Base-by-base conservation (phyloP, 2,888 invertebrate genomes). In the Aspidiotus rigidus region DNA sequence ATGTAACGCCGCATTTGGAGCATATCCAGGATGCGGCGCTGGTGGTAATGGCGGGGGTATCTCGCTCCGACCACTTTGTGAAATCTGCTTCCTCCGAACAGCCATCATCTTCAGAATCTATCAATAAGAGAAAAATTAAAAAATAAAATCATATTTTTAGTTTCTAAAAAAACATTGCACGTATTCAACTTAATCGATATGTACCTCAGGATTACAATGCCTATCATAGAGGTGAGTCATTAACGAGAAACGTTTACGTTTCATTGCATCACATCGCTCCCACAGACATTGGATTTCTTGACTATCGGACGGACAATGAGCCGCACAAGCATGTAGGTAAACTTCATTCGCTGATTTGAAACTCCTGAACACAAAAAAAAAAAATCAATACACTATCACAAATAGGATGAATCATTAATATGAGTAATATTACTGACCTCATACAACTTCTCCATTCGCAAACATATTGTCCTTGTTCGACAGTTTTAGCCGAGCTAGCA, bases 171-270 rank as follows among this genome's bases (percentile, higher is more conserved):
- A 5, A 17, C 8, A 9, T n/a, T 39, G 28, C 3, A 6, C 2
- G 11, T 13, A 3, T 40, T 17, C 11, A 16, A 74, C 78, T 79
- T n/a, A n/a, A n/a, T n/a, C n/a, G n/a, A 28, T 28, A 28, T 28
- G 28, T 77, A 89, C 90, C 75, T 88, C 87, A 42, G 87, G 83
- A 73, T 89, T 90, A 77, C 96, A 92, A 78, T 98, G 98, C 72
- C 93, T 89, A 80, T 98, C 98, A 75, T 90, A 89, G 72, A 98
- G 83, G 80, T 99, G 99, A 71, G 98, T 97, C 85, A 97, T 92
- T 53, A 98, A 81, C 1, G 98, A 98, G 81, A 96, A 96, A 69
- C 93, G 85, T 77, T 90, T 88, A 70, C 97, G 80, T 69, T 90
- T 89, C 78, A 96, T 86, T 57, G 88, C 86, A 81, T 97, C 97